Evolutionary conservation across 2,113 vertebrate genomes (phyloP).

Genomic region (Polypterus bichir): DNA sequence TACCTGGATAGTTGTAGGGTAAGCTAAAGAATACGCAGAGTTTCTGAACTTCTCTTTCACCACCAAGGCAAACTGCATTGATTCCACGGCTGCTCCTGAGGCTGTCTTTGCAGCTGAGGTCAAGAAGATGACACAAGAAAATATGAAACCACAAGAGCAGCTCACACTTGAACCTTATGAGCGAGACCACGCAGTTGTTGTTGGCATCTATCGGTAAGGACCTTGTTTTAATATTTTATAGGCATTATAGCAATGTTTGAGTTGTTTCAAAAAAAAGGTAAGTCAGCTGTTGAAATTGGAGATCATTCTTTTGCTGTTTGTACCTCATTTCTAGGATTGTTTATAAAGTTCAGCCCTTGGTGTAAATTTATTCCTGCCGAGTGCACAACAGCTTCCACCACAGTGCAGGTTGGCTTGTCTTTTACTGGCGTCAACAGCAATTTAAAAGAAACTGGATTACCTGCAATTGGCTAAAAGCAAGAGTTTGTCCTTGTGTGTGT

Average conservation of each 20-base stretch:
- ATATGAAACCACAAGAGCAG: slow-evolving; percentile 91
- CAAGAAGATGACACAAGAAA: slow-evolving; percentile 80
- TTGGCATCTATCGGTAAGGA: slow-evolving; percentile 78
- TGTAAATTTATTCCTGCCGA: not conserved
- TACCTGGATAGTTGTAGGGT: too few species aligned
- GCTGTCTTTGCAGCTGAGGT: slow-evolving; percentile 81
- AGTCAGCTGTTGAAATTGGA: not conserved
- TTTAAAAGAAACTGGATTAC: too few species aligned
- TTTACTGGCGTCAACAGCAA: too few species aligned
- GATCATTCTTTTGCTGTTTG: not conserved
- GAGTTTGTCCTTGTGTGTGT: too few species aligned
- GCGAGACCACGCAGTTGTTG: slow-evolving; percentile 81
- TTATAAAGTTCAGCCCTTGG: not conserved
- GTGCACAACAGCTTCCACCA: too few species aligned
- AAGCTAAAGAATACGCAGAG: too few species aligned
- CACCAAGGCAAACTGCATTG: slow-evolving; percentile 79
- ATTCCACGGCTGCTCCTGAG: slow-evolving; percentile 80
- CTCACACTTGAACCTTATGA: slow-evolving; percentile 84
- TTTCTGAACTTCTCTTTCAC: not conserved
- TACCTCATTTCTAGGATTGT: not conserved
- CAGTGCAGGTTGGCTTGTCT: too few species aligned
- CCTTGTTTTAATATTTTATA: too few species aligned
- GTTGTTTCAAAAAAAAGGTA: too few species aligned
- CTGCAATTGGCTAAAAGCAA: too few species aligned
- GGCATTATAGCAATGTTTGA: too few species aligned